Evolutionary conservation across 2,888 invertebrate species (phyloP).

Genomic region (Lasioglossum pauxillum): DNA sequence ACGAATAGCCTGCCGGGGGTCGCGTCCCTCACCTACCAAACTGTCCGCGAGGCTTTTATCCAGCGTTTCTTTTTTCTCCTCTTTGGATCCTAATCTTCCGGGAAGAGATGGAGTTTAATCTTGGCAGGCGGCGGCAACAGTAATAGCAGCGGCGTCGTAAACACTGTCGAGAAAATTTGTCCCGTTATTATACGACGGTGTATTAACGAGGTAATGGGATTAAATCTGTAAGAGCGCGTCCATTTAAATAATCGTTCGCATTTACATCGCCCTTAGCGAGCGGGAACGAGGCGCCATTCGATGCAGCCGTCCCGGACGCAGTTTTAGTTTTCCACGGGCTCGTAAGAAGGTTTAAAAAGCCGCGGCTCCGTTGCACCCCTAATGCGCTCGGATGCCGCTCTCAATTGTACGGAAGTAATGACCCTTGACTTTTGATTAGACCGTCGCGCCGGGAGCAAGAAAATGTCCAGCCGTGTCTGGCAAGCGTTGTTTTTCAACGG

Average conservation of each 20-base stretch:
- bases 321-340: neutral
- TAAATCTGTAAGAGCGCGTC: neutral
- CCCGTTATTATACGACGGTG: neutral
- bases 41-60: neutral
- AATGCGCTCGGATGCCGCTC: neutral
- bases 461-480: neutral
- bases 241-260: conserved; percentile 10
- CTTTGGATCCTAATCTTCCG: neutral
- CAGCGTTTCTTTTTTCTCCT: neutral
- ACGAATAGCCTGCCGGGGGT: conserved; percentile 35
- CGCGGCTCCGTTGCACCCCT: neutral
- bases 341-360: conserved; percentile 10
- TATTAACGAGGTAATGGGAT: conserved; percentile 10
- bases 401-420: conserved; percentile 15
- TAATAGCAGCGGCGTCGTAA: neutral
- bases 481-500: neutral
- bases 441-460: neutral
- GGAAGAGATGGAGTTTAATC: neutral
- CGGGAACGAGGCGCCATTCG: conserved; percentile 5
- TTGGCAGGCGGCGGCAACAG: neutral
- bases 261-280: neutral
- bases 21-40: neutral
- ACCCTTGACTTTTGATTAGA: conserved; percentile 18
- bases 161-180: neutral
- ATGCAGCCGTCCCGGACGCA: neutral